phyloP scores from a whole-genome alignment of 2,113 vertebrate species.

The Potamarius usumacintae region DNA sequence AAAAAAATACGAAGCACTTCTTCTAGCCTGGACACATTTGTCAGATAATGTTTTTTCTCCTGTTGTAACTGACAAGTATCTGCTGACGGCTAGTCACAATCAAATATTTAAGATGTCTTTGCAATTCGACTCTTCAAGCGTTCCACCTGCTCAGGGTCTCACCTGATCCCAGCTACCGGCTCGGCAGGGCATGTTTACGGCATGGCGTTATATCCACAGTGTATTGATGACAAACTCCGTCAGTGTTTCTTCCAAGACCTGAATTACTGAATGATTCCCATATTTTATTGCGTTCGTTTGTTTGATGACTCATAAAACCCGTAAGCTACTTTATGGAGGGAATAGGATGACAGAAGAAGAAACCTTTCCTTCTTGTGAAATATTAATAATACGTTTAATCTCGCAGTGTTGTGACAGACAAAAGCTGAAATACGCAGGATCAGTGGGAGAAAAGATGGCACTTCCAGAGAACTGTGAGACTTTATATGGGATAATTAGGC shows the following conservation, averaged over 20 bases:
- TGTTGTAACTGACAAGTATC: constrained; percentile 33
- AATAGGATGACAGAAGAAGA: constrained; percentile 64
- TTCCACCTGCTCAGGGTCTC: constrained; percentile 54
- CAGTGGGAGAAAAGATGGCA: constrained; percentile 15
- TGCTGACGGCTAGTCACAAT: constrained; percentile 47
- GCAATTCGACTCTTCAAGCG: constrained; percentile 60
- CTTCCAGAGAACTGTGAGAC: neutral
- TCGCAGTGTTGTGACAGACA: constrained; percentile 49
- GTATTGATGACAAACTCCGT: neutral
- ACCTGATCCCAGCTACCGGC: neutral
- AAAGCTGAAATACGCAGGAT: constrained; percentile 46
- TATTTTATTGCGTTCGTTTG: constrained; percentile 12
- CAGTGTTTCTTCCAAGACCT: too few relatives aligned
- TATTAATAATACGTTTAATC: constrained; percentile 67
- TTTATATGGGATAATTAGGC: neutral
- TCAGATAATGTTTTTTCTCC: neutral
- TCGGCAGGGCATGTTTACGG: neutral
- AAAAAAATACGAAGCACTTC: neutral
- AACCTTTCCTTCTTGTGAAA: constrained; percentile 59
- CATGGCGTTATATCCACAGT: neutral
- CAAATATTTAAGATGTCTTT: constrained; percentile 69
- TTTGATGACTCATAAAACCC: constrained; percentile 16
- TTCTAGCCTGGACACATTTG: neutral
- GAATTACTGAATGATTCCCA: neutral
- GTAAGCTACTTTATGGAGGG: neutral